phyloP scores from a whole-genome alignment of 1,140 invertebrate genomes.

The Achatina immaculata region DNA sequence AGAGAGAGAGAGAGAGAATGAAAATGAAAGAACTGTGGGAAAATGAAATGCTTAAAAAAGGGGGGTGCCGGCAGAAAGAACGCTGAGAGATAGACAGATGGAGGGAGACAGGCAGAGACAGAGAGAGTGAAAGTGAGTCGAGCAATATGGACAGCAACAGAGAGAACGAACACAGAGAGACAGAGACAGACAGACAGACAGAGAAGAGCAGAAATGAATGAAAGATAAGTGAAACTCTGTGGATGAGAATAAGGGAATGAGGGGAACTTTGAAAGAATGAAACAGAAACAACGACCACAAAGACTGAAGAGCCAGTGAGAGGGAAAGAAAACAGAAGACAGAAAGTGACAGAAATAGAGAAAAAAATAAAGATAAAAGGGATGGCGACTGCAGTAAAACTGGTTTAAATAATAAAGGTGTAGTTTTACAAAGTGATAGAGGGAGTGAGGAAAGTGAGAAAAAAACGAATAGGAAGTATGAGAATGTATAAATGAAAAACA shows the following conservation, averaged over 20 bases:
- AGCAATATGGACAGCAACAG: slow-evolving; percentile 11
- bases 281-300: background rate
- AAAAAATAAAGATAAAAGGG: background rate
- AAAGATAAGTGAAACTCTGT: background rate
- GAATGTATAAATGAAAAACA: background rate
- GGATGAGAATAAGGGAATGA: background rate
- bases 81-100: background rate
- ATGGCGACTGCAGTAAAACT: background rate
- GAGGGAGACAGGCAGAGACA: slow-evolving; percentile 13
- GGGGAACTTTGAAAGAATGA: background rate
- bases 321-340: background rate
- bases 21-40: background rate
- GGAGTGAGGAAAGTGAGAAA: no score
- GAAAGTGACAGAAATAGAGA: background rate
- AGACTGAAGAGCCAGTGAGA: background rate
- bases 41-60: background rate
- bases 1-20: slow-evolving; percentile 33
- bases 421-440: background rate
- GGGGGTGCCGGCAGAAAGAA: background rate
- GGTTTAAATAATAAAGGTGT: background rate
- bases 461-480: background rate
- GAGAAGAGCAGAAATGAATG: background rate
- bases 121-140: slow-evolving; percentile 31
- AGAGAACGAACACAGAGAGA: slow-evolving; percentile 16
- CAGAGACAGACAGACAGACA: slow-evolving; percentile 11